Percentiles rank a stretch among this genome's conserved stretches.
Evolutionary conservation across 2,113 vertebrate genomes (phyloP).

Genomic region (Entelurus aequoreus): DNA sequence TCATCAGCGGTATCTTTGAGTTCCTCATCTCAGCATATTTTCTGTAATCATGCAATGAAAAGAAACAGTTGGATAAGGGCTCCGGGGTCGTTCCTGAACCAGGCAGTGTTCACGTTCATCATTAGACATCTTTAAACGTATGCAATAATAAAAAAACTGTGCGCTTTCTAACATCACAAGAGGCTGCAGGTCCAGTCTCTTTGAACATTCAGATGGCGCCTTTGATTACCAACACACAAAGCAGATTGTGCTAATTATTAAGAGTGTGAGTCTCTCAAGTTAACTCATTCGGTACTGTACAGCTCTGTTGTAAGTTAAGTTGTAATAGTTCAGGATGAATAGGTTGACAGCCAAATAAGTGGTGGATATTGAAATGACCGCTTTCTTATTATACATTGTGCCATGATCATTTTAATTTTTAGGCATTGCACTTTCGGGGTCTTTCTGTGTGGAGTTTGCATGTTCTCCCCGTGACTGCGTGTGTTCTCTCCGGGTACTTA

Average conservation of each 20-base stretch:
- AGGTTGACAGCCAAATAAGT: too few relatives aligned
- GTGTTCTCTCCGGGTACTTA: too few relatives aligned
- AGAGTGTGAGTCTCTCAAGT: constrained; percentile 21
- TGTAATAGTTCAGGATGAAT: not conserved
- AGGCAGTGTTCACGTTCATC: constrained; percentile 6
- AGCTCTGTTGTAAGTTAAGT: too few relatives aligned
- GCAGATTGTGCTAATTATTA: constrained; percentile 44
- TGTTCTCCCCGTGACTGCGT: too few relatives aligned
- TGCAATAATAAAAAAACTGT: constrained; percentile 15
- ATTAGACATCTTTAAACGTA: constrained; percentile 33
- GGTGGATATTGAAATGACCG: too few relatives aligned
- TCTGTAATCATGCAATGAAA: constrained; percentile 37
- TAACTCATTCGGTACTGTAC: not conserved
- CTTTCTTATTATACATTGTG: too few relatives aligned
- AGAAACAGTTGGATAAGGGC: constrained; percentile 25
- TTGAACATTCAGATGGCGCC: constrained; percentile 47
- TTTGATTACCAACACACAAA: constrained; percentile 49
- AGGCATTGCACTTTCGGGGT: too few relatives aligned
- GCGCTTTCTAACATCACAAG: constrained; percentile 36
- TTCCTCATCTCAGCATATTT: constrained; percentile 11
- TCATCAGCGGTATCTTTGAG: not conserved
- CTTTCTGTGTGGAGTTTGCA: too few relatives aligned
- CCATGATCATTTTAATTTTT: too few relatives aligned
- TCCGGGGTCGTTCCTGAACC: constrained; percentile 15
- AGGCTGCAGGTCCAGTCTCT: constrained; percentile 23